These are phyloP conservation scores for Oscheius onirici DNA, from an alignment of 2,888 invertebrate species.

Conservation along the genomic window DNA sequence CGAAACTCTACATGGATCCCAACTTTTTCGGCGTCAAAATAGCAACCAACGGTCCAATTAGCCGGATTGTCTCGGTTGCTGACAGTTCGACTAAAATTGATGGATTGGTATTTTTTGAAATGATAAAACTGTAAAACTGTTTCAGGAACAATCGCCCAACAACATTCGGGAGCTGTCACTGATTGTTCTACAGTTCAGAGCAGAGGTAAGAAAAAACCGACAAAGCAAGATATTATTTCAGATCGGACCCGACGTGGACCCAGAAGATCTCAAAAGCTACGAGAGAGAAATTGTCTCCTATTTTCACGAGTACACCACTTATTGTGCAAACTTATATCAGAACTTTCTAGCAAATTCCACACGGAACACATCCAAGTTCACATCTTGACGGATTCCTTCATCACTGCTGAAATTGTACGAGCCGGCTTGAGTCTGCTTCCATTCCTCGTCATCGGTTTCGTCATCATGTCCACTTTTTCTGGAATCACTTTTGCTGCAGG, in stretches of 20 bases:
- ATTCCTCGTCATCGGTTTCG: conserved; percentile 67
- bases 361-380: conserved; percentile 34
- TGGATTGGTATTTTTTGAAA: conserved; percentile 20
- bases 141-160: conserved; percentile 63
- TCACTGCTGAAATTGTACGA: conserved; percentile 65
- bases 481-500: conserved; percentile 61
- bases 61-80: conserved; percentile 31
- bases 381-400: conserved; percentile 64
- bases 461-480: conserved; percentile 68
- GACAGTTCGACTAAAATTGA: conserved; percentile 35
- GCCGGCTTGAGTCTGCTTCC: conserved; percentile 64
- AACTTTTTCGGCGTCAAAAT: conserved; percentile 70
- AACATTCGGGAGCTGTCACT: conserved; percentile 64
- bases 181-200: conserved; percentile 65
- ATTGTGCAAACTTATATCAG: conserved; percentile 42
- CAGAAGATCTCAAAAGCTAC: conserved; percentile 52
- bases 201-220: conserved; percentile 47
- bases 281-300: conserved; percentile 59
- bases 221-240: background rate
- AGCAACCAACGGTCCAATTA: background rate
- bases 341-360: conserved; percentile 8
- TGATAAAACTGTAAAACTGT: conserved; percentile 1
- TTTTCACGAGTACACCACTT: conserved; percentile 57
- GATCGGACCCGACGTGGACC: conserved; percentile 46
- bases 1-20: conserved; percentile 69